Evolutionary conservation across 2,113 vertebrate species (phyloP).

Genomic region (Panthera leo): DNA sequence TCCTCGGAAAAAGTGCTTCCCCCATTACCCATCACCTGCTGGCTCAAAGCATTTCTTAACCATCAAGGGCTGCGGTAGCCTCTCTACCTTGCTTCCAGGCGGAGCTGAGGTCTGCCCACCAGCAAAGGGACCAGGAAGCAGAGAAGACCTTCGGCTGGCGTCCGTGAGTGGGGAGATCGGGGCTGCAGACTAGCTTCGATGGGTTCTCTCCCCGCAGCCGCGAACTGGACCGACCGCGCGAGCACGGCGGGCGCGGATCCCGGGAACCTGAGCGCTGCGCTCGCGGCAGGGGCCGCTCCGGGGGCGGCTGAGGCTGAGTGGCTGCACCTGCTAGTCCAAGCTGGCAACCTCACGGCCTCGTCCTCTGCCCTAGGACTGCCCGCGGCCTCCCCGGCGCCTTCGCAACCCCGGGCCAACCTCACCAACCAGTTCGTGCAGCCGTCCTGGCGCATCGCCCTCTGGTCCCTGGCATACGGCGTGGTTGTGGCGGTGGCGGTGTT

Average conservation of each 20-base stretch:
- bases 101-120: neutral
- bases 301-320: accelerated
- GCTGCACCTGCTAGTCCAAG: neutral
- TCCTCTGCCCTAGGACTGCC: neutral
- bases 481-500: conserved; percentile 95
- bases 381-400: neutral
- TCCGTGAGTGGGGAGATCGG: accelerated
- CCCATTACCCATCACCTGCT: neutral
- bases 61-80: neutral
- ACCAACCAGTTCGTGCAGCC: conserved; percentile 95
- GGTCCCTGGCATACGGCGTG: conserved; percentile 94
- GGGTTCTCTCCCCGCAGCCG: conserved; percentile 61
- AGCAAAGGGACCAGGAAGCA: neutral
- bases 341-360: conserved; percentile 61
- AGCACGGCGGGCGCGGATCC: neutral
- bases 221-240: conserved; percentile 50
- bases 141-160: neutral
- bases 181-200: conserved; percentile 27
- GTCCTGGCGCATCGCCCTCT: conserved; percentile 95
- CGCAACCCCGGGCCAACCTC: conserved; percentile 80
- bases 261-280: conserved; percentile 65
- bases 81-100: neutral
- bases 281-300: accelerated
- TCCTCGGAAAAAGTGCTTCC: neutral
- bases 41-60: neutral